Conservation (phyloP, 2,113 vertebrate genomes). For the Notiomystis cincta region DNA sequence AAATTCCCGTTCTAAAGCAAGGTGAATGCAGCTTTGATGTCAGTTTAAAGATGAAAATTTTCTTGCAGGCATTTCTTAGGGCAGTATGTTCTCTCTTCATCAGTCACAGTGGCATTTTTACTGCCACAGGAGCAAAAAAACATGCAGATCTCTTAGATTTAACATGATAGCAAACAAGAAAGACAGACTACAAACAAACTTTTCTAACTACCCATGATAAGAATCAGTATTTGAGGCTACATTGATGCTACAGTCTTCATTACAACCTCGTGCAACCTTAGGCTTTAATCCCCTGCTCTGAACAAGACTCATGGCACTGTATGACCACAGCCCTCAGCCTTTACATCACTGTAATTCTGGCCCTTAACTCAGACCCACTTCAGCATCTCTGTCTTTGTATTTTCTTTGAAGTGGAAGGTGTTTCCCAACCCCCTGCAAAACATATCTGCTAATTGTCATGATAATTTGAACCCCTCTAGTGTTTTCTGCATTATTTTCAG, state of each 20-base stretch:
- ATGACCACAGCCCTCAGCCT: background rate
- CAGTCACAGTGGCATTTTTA: constrained; percentile 9
- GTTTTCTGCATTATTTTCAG: background rate
- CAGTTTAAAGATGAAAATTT: constrained; percentile 33
- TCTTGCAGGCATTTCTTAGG: constrained; percentile 32
- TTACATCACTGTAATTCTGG: background rate
- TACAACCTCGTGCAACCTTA: background rate
- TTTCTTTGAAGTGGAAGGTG: background rate
- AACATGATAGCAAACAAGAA: background rate
- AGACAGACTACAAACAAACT: background rate
- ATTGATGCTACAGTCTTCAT: background rate
- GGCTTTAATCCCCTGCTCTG: background rate
- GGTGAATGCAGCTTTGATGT: constrained; percentile 59
- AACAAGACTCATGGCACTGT: background rate
- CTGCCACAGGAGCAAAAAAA: background rate
- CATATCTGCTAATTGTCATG: background rate
- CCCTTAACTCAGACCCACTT: background rate
- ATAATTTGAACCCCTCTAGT: background rate
- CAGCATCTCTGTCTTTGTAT: background rate
- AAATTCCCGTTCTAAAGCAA: constrained; percentile 20
- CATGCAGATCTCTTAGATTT: background rate
- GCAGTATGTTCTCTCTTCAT: constrained; percentile 21
- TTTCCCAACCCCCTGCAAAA: background rate
- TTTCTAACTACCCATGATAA: background rate
- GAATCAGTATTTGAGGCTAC: background rate